phyloP scores from a whole-genome alignment of 1,140 invertebrate species.

The Temnothorax curvispinosus region DNA sequence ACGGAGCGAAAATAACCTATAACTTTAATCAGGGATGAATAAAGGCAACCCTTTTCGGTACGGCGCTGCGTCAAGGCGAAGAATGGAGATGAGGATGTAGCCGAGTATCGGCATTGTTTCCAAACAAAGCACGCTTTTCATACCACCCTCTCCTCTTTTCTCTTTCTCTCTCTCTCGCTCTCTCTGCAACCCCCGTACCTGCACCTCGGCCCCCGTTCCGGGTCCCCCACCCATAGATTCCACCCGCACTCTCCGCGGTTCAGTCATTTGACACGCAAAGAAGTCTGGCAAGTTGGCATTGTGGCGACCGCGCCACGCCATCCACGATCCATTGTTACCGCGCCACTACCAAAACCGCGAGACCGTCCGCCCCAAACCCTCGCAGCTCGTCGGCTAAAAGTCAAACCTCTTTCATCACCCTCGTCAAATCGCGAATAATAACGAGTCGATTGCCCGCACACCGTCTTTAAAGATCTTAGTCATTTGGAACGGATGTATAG shows the following conservation, averaged over 20 bases:
- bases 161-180: slow-evolving; percentile 51
- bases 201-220: not conserved
- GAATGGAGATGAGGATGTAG: slow-evolving; percentile 86
- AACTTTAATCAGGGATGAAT: slow-evolving; percentile 84
- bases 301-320: slow-evolving; percentile 77
- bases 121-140: slow-evolving; percentile 86
- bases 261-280: slow-evolving; percentile 86
- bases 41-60: slow-evolving; percentile 83
- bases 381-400: slow-evolving; percentile 43
- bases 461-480: slow-evolving; percentile 36
- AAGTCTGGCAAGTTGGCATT: slow-evolving; percentile 85
- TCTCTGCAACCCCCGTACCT: slow-evolving; percentile 62
- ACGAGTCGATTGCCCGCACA: slow-evolving; percentile 50
- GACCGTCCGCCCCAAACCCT: slow-evolving; percentile 52
- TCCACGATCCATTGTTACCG: slow-evolving; percentile 82
- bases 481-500: not conserved
- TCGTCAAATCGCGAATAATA: slow-evolving; percentile 66
- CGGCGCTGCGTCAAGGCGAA: slow-evolving; percentile 84
- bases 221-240: slow-evolving; percentile 21
- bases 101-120: slow-evolving; percentile 86
- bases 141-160: slow-evolving; percentile 79
- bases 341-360: slow-evolving; percentile 79
- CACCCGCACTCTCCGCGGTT: slow-evolving; percentile 80
- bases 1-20: slow-evolving; percentile 82
- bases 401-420: slow-evolving; percentile 64